Conservation (phyloP, 1,140 invertebrate genomes). For the Helicoverpa armigera region DNA sequence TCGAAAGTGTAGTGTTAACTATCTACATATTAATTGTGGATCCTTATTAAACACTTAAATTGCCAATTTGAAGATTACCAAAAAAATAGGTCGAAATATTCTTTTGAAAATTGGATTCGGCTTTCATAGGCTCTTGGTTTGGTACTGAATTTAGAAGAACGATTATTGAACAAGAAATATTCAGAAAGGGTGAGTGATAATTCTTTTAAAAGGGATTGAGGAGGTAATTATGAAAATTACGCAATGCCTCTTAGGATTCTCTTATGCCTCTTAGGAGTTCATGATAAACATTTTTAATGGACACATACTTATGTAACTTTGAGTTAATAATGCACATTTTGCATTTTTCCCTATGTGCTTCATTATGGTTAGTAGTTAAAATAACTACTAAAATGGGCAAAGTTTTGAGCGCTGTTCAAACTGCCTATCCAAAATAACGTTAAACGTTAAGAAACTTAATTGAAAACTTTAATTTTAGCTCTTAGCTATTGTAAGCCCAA, state of each 20-base stretch:
- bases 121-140: neutral
- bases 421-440: too few species aligned
- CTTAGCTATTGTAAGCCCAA: too few species aligned
- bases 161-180: constrained; percentile 16
- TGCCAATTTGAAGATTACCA: neutral
- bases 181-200: constrained; percentile 11
- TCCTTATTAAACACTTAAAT: constrained; percentile 2
- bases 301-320: too few species aligned
- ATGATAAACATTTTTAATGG: neutral
- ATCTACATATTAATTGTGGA: constrained; percentile 33
- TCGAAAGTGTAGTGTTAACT: constrained; percentile 67
- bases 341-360: too few species aligned
- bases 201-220: neutral
- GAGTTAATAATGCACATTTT: too few species aligned
- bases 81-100: neutral
- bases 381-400: too few species aligned
- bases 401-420: too few species aligned
- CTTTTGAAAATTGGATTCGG: neutral
- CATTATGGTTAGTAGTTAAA: too few species aligned
- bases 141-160: neutral
- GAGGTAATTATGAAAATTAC: neutral
- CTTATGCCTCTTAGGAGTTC: neutral
- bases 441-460: too few species aligned
- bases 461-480: too few species aligned
- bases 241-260: constrained; percentile 1